Evolutionary conservation across 2,113 vertebrate species (phyloP), one percentile per base, ranked within the genome.

Genomic region (Brevimyrus niger): DNA sequence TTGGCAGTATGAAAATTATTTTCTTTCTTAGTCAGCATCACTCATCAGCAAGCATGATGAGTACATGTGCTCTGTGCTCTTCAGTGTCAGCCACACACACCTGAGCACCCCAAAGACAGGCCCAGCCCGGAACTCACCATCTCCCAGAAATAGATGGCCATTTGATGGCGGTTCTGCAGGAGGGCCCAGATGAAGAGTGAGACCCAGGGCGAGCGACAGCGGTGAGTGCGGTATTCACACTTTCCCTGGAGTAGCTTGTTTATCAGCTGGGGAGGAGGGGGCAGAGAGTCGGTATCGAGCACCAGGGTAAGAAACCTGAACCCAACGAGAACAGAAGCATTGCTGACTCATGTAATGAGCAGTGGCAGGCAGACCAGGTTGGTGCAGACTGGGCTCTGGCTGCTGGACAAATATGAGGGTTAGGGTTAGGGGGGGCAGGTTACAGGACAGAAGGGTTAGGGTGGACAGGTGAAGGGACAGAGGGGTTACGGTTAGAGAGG

Each of bases 81-180:
- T 27, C 58, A 27, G 55, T 61, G 23, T n/a, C 23, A 61, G 6
- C 55, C 55, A 8, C 7, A 21, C 21, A 23, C 23, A 61, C 55
- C 7, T 21, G 23, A n/a, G 23, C 23, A 2, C 7, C 58, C 8
- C 58, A 61, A 1, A 9, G n/a, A 27, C n/a, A 13, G 27, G n/a
- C 82, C 46, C 35, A 8, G 27, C 50, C 73, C 50, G 7, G 3
- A 23, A 2, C 92, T 96, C 93, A 97, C 97, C 96, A 96, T 97
- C 93, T 97, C 96, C 97, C 97, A 98, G 94, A 97, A 98, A 91
- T 96, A 97, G 51, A 95, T 11, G 7, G 97, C 96, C 97, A 97
- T 97, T 89, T 97, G 95, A 1, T 92, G 91, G 17, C 96, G 95
- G 92, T 97, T 97, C 90, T 97, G 95, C 1, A 98, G 91, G 55